A percentile compares a stretch with the other conserved stretches of the same genome.
These are phyloP conservation scores for Gryllus bimaculatus DNA, from an alignment of 1,140 invertebrate species.

Conservation along the genomic window DNA sequence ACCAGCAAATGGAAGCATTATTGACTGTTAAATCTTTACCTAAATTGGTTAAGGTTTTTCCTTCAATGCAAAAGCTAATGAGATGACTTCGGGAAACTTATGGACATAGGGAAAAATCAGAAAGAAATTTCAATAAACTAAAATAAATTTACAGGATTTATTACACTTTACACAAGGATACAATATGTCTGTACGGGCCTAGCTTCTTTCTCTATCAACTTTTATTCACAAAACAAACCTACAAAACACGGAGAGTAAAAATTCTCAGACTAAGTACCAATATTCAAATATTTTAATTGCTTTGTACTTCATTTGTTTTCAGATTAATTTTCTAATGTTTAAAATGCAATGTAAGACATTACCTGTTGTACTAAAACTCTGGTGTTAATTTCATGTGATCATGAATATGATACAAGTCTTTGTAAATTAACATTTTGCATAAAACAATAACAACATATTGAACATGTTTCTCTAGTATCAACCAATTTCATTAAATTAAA, in stretches of 20 bases:
- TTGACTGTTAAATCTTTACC: too few species aligned
- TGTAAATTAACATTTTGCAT: background rate
- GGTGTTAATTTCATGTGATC: background rate
- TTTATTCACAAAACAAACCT: conserved; percentile 16
- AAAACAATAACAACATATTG: conserved; percentile 10
- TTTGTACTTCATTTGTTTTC: conserved; percentile 11
- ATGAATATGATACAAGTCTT: background rate
- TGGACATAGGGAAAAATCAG: background rate
- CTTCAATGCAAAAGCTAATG: too few species aligned
- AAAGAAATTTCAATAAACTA: background rate
- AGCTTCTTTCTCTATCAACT: background rate
- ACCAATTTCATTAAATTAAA: background rate
- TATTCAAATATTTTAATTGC: background rate
- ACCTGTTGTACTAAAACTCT: background rate
- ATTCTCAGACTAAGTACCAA: conserved; percentile 16
- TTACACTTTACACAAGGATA: conserved; percentile 17
- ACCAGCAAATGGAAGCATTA: too few species aligned
- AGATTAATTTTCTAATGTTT: conserved; percentile 7
- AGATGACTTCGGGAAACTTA: background rate
- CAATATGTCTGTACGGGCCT: conserved; percentile 1
- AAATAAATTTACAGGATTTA: conserved; percentile 12
- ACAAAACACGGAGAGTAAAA: conserved; percentile 15
- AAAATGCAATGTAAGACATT: background rate
- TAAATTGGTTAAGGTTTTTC: too few species aligned
- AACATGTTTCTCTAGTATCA: background rate